Evolutionary conservation across 2,797 vertebrate genomes (phyloP).

Genomic region (Rhincodon typus): DNA sequence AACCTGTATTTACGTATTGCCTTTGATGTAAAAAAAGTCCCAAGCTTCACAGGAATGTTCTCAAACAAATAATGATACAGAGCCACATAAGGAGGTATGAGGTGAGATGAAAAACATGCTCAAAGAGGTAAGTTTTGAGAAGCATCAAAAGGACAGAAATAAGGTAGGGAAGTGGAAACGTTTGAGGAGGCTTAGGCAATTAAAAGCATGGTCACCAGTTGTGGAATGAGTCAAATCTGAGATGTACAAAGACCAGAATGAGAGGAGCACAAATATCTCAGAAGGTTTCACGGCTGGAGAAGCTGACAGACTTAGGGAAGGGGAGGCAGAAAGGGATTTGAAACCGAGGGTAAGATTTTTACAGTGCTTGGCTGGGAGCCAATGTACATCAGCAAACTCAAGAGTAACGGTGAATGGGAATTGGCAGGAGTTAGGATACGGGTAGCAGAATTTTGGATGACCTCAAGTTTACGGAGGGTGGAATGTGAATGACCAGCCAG

Average conservation of each 20-base stretch:
- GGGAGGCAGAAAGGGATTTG: neutral
- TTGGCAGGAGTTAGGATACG: neutral
- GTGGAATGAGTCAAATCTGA: neutral
- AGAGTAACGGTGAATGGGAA: neutral
- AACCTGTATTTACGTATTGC: neutral
- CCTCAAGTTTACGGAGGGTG: neutral
- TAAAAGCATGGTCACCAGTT: neutral
- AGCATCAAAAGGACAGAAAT: neutral
- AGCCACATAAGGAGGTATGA: neutral
- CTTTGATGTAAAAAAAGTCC: neutral
- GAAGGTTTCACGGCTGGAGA: neutral
- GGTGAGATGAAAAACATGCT: neutral
- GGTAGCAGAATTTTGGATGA: neutral
- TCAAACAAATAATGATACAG: neutral
- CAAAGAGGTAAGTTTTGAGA: neutral
- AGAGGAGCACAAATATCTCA: neutral
- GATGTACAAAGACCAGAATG: neutral
- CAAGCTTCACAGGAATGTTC: neutral
- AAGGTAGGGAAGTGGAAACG: no score
- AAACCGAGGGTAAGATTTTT: neutral
- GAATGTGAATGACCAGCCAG: neutral
- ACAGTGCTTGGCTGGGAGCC: neutral
- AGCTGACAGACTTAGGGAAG: no score
- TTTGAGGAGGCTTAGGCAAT: neutral
- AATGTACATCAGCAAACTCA: neutral